Base-by-base conservation (phyloP, 2,888 invertebrate genomes). In the Amblyjoppa fuscipennis region DNA sequence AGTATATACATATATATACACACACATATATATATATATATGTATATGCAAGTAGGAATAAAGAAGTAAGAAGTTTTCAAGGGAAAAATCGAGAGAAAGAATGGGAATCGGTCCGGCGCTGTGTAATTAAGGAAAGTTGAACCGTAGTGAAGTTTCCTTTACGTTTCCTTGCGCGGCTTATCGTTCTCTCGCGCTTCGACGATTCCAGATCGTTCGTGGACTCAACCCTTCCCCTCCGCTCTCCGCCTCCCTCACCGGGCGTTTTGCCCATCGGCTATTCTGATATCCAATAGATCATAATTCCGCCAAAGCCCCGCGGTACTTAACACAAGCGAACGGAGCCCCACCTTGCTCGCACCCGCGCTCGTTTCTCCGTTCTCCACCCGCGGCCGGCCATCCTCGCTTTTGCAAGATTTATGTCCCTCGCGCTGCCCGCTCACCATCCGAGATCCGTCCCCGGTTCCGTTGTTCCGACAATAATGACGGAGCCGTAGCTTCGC, bases 351-450 rank as follows among this genome's bases (percentile, higher is more conserved):
- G 5, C 77, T 38, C 68, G 45, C 13, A 16, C 38, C 51, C 28
- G 64, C 20, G 45, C 75, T 71, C 80, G 73, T 81, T 84, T 56
- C 64, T 13, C 59, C 70, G 64, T 79, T 73, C 80, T 38, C 75
- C 38, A 51, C 53, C 71, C 5, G 68, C 41, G 45, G 28, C 64
- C n/a, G 77, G 20, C 82, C 59, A 77, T 66, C 70, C 34, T 69
- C 66, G 66, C 66, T 83, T 74, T 89, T 87, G 79, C 86, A 84
- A 90, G 87, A 90, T 91, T 89, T 91, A 90, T 85, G 70, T 51
- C 75, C 28, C 45, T 75, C 49, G 53, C 81, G 45, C 3, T 49
- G 45, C 45, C 45, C 45, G 45, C 45, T 49, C 45, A 3, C 45
- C 45, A 16, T 16, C 83, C 70, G 49, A 70, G 45, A 66, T 70